A percentile compares a stretch with the other conserved stretches of the same genome.
Conservation (phyloP, 2,888 invertebrate genomes). For the Chloroclystis v-ata region DNA sequence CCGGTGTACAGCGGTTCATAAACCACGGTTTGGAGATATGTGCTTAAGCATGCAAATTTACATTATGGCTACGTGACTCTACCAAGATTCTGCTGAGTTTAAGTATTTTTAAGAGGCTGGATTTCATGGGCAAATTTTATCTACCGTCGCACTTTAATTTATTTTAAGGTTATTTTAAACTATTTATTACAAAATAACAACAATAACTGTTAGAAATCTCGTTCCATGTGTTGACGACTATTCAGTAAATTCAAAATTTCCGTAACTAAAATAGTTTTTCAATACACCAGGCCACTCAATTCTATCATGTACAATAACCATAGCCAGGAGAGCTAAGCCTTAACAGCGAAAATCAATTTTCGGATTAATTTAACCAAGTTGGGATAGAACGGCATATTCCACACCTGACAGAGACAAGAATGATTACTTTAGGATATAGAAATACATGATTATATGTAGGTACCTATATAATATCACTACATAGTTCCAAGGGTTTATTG, state of each 20-base stretch:
- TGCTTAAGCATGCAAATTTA: slow-evolving; percentile 21
- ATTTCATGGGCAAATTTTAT: too few relatives aligned
- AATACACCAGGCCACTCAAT: background rate
- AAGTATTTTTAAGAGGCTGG: background rate
- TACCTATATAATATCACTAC: too few relatives aligned
- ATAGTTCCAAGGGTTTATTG: too few relatives aligned
- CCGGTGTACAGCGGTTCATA: slow-evolving; percentile 24
- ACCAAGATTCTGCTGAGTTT: slow-evolving; percentile 2
- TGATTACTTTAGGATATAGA: slow-evolving; percentile 14
- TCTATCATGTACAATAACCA: slow-evolving; percentile 16
- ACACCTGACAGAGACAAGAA: slow-evolving; percentile 19
- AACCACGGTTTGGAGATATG: slow-evolving; percentile 31
- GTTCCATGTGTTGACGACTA: too few relatives aligned
- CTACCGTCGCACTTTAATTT: too few relatives aligned
- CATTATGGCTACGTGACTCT: slow-evolving; percentile 13
- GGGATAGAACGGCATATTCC: slow-evolving; percentile 3
- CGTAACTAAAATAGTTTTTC: too few relatives aligned
- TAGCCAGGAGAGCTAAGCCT: slow-evolving; percentile 12
- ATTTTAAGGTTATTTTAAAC: too few relatives aligned
- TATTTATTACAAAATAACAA: too few relatives aligned
- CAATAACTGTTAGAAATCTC: too few relatives aligned
- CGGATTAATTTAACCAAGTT: slow-evolving; percentile 20
- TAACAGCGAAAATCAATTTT: slow-evolving; percentile 21
- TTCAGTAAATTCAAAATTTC: too few relatives aligned
- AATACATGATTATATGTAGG: too few relatives aligned